Conservation (phyloP, 2,888 invertebrate genomes). For the Caenorhabditis zanzibari region DNA sequence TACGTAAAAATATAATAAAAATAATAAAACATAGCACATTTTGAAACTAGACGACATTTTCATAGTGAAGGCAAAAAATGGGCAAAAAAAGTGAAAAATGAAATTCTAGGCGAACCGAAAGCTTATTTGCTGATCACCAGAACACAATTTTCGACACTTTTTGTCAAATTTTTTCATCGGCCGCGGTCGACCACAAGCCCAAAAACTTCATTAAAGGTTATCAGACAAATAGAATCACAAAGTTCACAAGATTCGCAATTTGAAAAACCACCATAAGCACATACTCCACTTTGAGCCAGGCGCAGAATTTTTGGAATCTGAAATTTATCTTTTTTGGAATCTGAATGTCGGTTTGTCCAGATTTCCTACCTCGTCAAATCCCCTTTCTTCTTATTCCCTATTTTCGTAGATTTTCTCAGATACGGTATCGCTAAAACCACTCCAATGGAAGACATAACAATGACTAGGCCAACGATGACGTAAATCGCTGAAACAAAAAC, state of each 20-base stretch:
- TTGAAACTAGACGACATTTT: not conserved
- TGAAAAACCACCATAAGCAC: constrained; percentile 51
- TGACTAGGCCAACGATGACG: constrained; percentile 39
- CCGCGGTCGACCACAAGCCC: too few relatives aligned
- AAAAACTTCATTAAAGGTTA: too few relatives aligned
- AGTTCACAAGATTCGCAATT: constrained; percentile 44
- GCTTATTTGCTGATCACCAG: not conserved
- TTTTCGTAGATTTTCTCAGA: not conserved
- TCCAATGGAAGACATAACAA: constrained; percentile 43
- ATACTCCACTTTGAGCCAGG: constrained; percentile 17
- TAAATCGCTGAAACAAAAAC: constrained; percentile 32
- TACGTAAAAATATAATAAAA: not conserved
- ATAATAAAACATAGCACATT: not conserved
- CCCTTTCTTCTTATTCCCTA: not conserved
- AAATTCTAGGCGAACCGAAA: not conserved
- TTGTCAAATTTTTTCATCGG: too few relatives aligned
- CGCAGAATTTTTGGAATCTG: not conserved
- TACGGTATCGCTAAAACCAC: constrained; percentile 13
- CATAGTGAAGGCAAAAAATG: not conserved
- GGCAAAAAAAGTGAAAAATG: not conserved
- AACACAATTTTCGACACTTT: not conserved
- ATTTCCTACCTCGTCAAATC: not conserved
- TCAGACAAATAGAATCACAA: constrained; percentile 40
- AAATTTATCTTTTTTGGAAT: not conserved
- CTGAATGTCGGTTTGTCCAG: not conserved